Evolutionary conservation across 92 coral and sea anemone species (phyloP), one percentile per base, ranked within the genome.

Genomic region (Parazoanthus darwini): DNA sequence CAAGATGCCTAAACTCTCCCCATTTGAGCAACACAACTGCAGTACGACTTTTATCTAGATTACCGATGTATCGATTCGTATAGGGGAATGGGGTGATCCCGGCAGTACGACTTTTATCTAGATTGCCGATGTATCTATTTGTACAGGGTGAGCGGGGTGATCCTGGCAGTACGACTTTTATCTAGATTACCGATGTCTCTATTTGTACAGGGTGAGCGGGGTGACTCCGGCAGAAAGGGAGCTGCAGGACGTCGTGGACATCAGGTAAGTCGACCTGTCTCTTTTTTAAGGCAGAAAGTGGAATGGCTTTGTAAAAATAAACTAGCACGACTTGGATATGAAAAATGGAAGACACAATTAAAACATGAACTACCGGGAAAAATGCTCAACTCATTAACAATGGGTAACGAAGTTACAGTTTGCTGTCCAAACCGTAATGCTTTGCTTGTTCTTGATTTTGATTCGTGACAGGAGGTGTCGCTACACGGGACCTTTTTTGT

Each of bases 11-110:
- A 29, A 18, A 72, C 77, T 42, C 42, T 72, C 42, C 39, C 42
- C 42, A 2, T 16, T 29, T 29, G 77, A 6, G 39, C 10, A 29
- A 29, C 10, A 29, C 77, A 25, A 72, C 77, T 2, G 77, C 37
- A 68, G 74, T 68, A 68, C 74, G 74, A 68, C 74, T 68, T 68
- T 72, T 72, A 29, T 72, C 77, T 72, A 72, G 77, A 72, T 72
- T 72, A 72, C 77, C 77, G 77, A 72, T 72, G 77, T 72, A 10
- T 72, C 42, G 2, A 10, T 72, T 29, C 29, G 77, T 72, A 29
- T 42, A 72, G 77, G 77, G 77, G 77, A 72, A 5, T 42, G 77
- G 5, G 77, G 77, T 9, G 77, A 72, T 2, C 77, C 77, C 1
- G 77, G 77, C 37, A 25, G 77, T 68, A 68, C 74, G 74, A 68